Evolutionary conservation across 2,113 vertebrate species (phyloP).

Genomic region (Canis aureus): DNA sequence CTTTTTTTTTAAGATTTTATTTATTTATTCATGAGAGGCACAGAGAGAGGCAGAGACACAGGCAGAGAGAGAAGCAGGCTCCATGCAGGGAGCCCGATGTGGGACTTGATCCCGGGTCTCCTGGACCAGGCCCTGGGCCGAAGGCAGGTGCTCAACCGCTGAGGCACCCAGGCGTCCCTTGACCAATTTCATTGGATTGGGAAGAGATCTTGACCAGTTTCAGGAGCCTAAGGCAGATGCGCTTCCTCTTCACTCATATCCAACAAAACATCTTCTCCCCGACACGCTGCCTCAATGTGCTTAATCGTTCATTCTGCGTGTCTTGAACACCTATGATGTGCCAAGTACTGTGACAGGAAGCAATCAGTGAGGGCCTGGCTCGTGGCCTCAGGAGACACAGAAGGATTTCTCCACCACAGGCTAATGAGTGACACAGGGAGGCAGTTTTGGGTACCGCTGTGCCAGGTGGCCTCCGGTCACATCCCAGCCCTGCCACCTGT

Average conservation of each 20-base stretch:
- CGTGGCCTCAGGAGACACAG: not conserved
- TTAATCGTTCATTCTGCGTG: not conserved
- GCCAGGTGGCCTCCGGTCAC: not conserved
- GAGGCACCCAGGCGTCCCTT: too few species aligned
- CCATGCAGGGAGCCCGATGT: too few species aligned
- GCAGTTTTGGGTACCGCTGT: accelerated
- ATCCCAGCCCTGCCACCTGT: not conserved
- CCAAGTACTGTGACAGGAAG: not conserved
- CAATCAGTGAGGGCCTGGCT: not conserved
- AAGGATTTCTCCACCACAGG: not conserved
- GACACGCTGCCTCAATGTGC: not conserved
- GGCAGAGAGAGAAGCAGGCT: too few species aligned
- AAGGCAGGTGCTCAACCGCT: too few species aligned
- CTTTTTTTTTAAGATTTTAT: too few species aligned
- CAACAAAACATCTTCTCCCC: not conserved
- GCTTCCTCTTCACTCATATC: not conserved
- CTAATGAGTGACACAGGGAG: not conserved
- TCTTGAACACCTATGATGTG: not conserved
- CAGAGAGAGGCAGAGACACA: too few species aligned
- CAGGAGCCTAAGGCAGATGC: not conserved
- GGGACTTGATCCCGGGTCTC: too few species aligned
- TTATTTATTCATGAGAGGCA: too few species aligned
- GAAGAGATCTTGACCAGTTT: not conserved
- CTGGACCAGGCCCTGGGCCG: too few species aligned
- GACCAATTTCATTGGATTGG: too few species aligned